Base-by-base conservation (phyloP, 2,888 invertebrate genomes). In the Amphipoea oculea region DNA sequence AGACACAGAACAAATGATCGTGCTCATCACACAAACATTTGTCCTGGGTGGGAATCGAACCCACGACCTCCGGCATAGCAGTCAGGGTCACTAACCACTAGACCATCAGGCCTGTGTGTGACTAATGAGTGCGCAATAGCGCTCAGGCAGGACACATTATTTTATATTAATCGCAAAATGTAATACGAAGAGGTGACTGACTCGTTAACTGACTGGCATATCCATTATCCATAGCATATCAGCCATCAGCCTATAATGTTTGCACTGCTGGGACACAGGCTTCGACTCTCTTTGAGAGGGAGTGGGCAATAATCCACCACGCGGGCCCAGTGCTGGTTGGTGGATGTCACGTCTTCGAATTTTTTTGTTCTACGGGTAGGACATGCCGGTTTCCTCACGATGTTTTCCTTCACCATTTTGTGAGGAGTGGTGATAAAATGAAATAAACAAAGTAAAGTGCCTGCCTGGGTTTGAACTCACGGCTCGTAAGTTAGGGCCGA, bases 111-210 rank as follows among this genome's bases (percentile, higher is more conserved):
- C n/a, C n/a, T n/a, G n/a, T n/a, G n/a, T n/a, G n/a, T n/a, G n/a
- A n/a, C n/a, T n/a, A 83, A 77, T 71, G 54, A 66, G 70, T 36
- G 60, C 36, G 12, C 36, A 2, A 42, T 20, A 14, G 14, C 62
- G 23, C 54, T 57, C 54, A 29, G 60, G 5, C 54, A 29, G 60
- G 5, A 48, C 5, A 45, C 23, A 71, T 76, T 0, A 48, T 63
- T 40, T 42, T 42, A 75, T 40, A 60, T 81, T 67, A 62, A 68
- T 40, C 67, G 23, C n/a, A 66, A 75, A 45, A 29, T 11, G 29
- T 66, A 45, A 23, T 54, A 54, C 14, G 29, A 29, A 45, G 17
- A 72, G 78, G 71, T 76, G 14, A 57, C 4, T 57, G 42, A 60
- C 57, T 68, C 40, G 6, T n/a, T 68, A 72, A 72, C 29, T 72